Evolutionary conservation across 2,888 invertebrate genomes (phyloP).

Genomic region (Tipula vernalis): DNA sequence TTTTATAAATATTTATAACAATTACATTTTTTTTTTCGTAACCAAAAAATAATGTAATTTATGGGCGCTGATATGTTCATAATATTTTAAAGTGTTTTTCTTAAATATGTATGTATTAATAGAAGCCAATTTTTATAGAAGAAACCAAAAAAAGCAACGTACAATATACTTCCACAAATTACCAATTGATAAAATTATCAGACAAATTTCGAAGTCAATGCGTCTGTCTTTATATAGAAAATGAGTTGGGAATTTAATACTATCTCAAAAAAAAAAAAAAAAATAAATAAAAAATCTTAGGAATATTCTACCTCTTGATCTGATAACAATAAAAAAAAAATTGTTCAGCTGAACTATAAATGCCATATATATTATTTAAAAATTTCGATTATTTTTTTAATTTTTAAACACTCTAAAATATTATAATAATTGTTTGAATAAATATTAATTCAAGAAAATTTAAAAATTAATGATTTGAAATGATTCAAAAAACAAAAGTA

Average conservation of each 20-base stretch:
- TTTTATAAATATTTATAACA: background rate
- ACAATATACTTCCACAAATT: background rate
- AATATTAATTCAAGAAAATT: background rate
- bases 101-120: background rate
- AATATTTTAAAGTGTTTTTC: background rate
- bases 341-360: background rate
- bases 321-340: background rate
- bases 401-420: background rate
- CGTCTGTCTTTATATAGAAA: background rate
- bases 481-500: background rate
- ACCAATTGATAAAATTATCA: background rate
- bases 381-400: background rate
- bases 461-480: background rate
- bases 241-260: background rate
- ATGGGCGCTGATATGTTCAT: background rate
- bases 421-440: background rate
- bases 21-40: constrained; percentile 1
- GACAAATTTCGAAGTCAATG: background rate
- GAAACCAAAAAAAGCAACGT: background rate
- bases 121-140: background rate
- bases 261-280: background rate
- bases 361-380: background rate
- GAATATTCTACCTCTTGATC: background rate
- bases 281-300: no score
- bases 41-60: background rate